These are phyloP conservation scores for Chloropsis hardwickii DNA, from an alignment of 2,113 vertebrate species.

Conservation along the genomic window DNA sequence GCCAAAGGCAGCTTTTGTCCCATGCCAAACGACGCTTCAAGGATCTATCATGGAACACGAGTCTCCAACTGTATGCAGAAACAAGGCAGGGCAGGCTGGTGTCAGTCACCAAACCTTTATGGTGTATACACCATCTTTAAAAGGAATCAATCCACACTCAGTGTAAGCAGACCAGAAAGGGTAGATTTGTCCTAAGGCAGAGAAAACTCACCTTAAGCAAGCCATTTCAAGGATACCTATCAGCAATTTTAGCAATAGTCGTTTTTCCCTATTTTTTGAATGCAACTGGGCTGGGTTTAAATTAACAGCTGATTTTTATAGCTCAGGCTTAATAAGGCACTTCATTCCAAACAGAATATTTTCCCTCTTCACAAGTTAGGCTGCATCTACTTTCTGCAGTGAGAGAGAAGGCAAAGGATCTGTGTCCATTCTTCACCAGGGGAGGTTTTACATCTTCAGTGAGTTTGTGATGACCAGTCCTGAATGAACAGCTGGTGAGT, in stretches of 20 bases:
- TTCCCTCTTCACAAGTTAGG: not conserved
- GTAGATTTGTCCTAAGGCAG: not conserved
- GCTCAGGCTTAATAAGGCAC: not conserved
- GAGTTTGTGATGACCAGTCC: not conserved
- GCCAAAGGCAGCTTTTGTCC: not conserved
- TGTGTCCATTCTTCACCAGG: not conserved
- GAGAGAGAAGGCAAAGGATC: not conserved
- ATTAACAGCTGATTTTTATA: not conserved
- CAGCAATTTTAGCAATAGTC: not conserved
- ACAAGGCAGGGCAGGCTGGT: not conserved
- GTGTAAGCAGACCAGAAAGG: not conserved
- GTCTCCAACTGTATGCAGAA: not conserved
- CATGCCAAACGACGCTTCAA: not conserved
- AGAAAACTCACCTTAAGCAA: not conserved
- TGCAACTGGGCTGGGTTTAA: not conserved
- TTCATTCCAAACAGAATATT: not conserved
- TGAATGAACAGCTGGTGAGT: not conserved
- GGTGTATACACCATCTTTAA: not conserved
- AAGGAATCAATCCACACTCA: not conserved
- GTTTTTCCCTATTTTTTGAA: not conserved
- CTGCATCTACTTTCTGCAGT: not conserved
- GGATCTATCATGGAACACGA: fast-evolving
- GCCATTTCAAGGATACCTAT: not conserved
- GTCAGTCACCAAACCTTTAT: not conserved
- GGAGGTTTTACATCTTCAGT: not conserved